These are phyloP conservation scores for Drosophila prostipennis DNA, from an alignment of 2,888 invertebrate species.

Conservation along the genomic window DNA sequence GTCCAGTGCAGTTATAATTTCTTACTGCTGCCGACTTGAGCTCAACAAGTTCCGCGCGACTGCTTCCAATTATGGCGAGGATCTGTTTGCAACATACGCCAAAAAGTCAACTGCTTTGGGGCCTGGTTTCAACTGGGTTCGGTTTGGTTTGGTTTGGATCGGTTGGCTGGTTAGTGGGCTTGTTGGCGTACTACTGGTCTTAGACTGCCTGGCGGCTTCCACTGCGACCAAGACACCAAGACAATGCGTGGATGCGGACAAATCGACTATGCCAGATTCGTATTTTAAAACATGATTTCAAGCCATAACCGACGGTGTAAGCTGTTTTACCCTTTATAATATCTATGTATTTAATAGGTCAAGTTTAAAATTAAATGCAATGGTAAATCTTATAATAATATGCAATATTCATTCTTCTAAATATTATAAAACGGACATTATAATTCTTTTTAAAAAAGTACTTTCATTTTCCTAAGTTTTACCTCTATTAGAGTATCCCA, in stretches of 20 bases:
- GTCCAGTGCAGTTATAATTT: constrained; percentile 65
- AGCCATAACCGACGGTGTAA: neutral
- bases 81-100: constrained; percentile 75
- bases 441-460: no score
- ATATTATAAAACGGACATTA: no score
- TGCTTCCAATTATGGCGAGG: constrained; percentile 81
- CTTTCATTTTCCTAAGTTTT: no score
- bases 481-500: constrained; percentile 1
- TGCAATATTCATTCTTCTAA: no score
- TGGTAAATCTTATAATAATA: no score
- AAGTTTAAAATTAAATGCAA: neutral
- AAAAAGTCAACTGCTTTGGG: constrained; percentile 68
- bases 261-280: constrained; percentile 9
- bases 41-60: constrained; percentile 79
- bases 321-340: neutral
- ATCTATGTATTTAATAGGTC: neutral
- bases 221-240: constrained; percentile 1
- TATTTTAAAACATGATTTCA: constrained; percentile 19
- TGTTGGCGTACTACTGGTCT: constrained; percentile 52
- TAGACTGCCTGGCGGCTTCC: constrained; percentile 66
- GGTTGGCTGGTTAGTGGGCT: constrained; percentile 25
- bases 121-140: constrained; percentile 47
- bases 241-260: constrained; percentile 45
- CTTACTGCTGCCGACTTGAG: constrained; percentile 29
- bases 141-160: constrained; percentile 22